Percentiles rank a stretch among this genome's conserved stretches.
Conservation (phyloP, 2,888 invertebrate species). For the Synergus japonicus region DNA sequence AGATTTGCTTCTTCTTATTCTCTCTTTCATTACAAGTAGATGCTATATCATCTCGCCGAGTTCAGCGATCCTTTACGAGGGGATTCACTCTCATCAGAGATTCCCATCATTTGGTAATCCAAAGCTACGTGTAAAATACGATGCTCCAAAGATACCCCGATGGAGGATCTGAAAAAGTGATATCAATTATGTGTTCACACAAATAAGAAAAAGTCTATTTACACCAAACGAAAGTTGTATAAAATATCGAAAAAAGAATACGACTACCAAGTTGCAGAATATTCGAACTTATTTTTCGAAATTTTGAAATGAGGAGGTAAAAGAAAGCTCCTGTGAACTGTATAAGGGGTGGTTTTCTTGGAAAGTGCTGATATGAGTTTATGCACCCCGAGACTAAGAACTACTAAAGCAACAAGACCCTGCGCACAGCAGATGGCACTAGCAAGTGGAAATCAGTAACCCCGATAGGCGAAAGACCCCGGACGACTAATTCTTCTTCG, state of each 20-base stretch:
- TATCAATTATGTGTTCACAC: not conserved
- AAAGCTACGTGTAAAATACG: not conserved
- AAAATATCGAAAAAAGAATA: not conserved
- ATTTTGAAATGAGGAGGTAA: not conserved
- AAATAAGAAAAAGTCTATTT: conserved; percentile 15
- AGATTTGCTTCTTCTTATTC: conserved; percentile 44
- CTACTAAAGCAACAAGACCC: conserved; percentile 49
- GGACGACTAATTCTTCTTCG: conserved; percentile 57
- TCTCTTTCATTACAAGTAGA: conserved; percentile 51
- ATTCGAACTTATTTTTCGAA: not conserved
- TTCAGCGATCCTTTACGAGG: conserved; percentile 51
- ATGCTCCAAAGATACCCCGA: not conserved
- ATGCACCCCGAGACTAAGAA: conserved; percentile 43
- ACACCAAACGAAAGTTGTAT: not conserved
- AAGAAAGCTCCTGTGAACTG: conserved; percentile 11
- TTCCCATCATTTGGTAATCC: not conserved
- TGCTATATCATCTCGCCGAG: conserved; percentile 54
- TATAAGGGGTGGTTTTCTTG: conserved; percentile 30
- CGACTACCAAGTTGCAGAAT: not conserved
- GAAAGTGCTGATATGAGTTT: conserved; percentile 31
- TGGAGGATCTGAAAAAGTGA: not conserved
- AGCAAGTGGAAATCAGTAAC: conserved; percentile 72
- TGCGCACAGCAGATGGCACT: conserved; percentile 70
- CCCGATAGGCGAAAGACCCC: conserved; percentile 69
- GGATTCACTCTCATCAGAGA: conserved; percentile 39